Evolutionary conservation across 1,140 invertebrate genomes (phyloP), one percentile per base, ranked within the genome.

Genomic region (Archivesica marissinica): DNA sequence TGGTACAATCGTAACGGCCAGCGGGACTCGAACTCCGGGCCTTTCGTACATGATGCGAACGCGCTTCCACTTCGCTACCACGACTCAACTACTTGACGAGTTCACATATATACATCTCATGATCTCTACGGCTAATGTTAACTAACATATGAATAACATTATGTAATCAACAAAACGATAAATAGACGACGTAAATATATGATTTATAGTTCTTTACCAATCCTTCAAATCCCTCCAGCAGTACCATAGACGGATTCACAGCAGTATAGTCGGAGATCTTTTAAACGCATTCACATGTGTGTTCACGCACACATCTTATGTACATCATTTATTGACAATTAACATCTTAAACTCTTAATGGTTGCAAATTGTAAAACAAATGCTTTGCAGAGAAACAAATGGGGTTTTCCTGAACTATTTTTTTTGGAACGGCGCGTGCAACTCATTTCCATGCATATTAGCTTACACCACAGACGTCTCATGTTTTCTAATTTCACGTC

Each of bases 341-440:
- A 50, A 50, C 68, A 72, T 72, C 68, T 72, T 72, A 44, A 72
- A 72, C 41, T 33, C 23, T 72, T 72, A 33, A 72, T 30, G 41
- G n/a, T 13, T 72, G 68, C 38, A 72, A 41, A 50, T 72, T 47
- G 68, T 72, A 72, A 72, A 72, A 72, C 68, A 47, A 72, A 72
- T 72, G 50, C 11, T 11, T 17, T 72, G 28, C 41, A 52, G 68
- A 72, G 41, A 72, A 2, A 25, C 28, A 15, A 33, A 47, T 9
- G n/a, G n/a, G n/a, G 41, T 44, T 72, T 47, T 72, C 0, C 13
- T 72, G 68, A 20, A 72, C 50, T 72, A 72, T 47, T 47, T 33
- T 30, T 44, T 72, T 72, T n/a, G n/a, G 41, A 72, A 72, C n/a
- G 68, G 68, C 68, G 68, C 68, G 68, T 72, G 68, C 41, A 72